Conservation (phyloP, 1,140 invertebrate genomes). For the Sinella curviseta region DNA sequence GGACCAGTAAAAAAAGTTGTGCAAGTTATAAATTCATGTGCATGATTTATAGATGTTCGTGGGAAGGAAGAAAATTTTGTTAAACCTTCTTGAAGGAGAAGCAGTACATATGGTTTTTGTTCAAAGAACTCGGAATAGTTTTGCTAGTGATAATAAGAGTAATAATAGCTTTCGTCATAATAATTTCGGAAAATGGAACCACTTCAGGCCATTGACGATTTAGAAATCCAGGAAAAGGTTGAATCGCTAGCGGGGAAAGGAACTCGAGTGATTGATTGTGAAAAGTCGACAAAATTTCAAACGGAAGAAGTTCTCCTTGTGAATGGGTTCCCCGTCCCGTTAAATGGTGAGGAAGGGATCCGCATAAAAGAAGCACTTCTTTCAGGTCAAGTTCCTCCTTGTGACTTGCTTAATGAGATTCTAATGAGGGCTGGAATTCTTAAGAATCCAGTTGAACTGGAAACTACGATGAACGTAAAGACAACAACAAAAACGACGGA, state of each 20-base stretch:
- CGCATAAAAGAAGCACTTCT: constrained; percentile 70
- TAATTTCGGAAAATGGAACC: constrained; percentile 38
- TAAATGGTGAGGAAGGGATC: constrained; percentile 69
- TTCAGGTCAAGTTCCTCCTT: constrained; percentile 66
- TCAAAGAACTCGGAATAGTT: background rate
- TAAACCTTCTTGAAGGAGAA: too few species aligned
- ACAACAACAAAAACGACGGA: constrained; percentile 72
- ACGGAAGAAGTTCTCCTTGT: constrained; percentile 74
- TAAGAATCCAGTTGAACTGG: constrained; percentile 69
- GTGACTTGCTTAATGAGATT: constrained; percentile 71
- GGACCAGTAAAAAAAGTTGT: background rate
- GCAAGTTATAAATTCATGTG: background rate
- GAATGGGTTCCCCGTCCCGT: constrained; percentile 70
- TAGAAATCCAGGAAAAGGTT: constrained; percentile 74
- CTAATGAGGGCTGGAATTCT: constrained; percentile 68
- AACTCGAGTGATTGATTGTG: constrained; percentile 72
- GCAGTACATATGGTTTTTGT: background rate
- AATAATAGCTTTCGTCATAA: background rate
- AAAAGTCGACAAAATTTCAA: constrained; percentile 70
- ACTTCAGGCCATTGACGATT: constrained; percentile 65
- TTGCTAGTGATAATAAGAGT: background rate
- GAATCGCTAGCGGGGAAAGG: constrained; percentile 74
- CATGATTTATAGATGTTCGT: constrained; percentile 9
- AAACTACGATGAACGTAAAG: constrained; percentile 72
- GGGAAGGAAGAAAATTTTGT: background rate